phyloP scores from a whole-genome alignment of 30 jellyfish, hydroid and myxozoan genomes.

The Sanderia malayensis region DNA sequence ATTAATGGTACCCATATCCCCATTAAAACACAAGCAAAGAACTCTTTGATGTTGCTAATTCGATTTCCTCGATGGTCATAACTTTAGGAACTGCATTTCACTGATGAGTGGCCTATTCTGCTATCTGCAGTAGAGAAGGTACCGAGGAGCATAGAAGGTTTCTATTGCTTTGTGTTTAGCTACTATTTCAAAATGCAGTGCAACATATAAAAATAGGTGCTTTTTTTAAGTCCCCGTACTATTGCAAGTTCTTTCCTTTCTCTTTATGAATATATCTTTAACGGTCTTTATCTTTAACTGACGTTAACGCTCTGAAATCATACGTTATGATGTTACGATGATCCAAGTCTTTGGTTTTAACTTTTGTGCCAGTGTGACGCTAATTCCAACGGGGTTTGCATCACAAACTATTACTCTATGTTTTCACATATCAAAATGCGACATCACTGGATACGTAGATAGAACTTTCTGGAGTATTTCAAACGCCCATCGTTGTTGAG shows the following conservation, averaged over 20 bases:
- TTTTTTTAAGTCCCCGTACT: slow-evolving; percentile 23
- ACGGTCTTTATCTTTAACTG: too few relatives aligned
- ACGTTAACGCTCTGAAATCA: slow-evolving; percentile 27
- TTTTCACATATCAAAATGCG: neutral
- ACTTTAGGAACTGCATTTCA: slow-evolving; percentile 10
- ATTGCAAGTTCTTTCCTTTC: slow-evolving; percentile 34
- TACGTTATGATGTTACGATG: slow-evolving; percentile 33
- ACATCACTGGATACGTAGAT: neutral
- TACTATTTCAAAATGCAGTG: slow-evolving; percentile 7
- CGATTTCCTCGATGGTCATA: slow-evolving; percentile 19
- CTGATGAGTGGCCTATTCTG: slow-evolving; percentile 4
- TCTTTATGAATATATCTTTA: slow-evolving; percentile 29
- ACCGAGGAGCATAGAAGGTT: slow-evolving; percentile 8
- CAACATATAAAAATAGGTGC: slow-evolving; percentile 35
- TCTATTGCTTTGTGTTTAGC: slow-evolving; percentile 20
- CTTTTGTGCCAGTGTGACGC: slow-evolving; percentile 17
- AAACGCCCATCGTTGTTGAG: too few relatives aligned
- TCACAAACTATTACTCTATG: slow-evolving; percentile 26
- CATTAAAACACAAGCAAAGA: too few relatives aligned
- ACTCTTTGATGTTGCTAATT: slow-evolving; percentile 7
- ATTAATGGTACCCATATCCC: slow-evolving; percentile 69
- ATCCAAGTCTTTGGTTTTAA: slow-evolving; percentile 18
- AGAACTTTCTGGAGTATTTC: too few relatives aligned
- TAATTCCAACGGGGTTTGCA: slow-evolving; percentile 41
- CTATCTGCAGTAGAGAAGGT: slow-evolving; percentile 4